These are phyloP conservation scores for Nestor notabilis DNA, from an alignment of 2,113 vertebrate genomes.

Conservation along the genomic window DNA sequence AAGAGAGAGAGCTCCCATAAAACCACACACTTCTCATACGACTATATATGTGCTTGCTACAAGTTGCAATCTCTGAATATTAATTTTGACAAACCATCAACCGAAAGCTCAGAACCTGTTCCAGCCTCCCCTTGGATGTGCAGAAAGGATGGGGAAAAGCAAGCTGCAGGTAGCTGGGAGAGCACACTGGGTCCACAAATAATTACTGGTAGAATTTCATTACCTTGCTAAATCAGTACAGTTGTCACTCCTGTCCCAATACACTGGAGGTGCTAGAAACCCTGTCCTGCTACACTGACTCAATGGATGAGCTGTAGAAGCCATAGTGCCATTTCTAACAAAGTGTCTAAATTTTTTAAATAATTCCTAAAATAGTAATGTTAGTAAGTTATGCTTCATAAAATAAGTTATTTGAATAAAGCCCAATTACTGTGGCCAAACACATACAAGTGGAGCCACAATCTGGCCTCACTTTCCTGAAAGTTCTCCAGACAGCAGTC, in stretches of 20 bases:
- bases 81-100: slow-evolving; percentile 4
- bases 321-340: neutral
- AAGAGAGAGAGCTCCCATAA: neutral
- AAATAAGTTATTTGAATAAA: neutral
- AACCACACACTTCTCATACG: neutral
- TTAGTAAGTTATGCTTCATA: neutral
- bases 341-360: neutral
- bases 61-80: neutral
- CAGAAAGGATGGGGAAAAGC: neutral
- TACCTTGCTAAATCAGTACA: neutral
- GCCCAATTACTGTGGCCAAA: neutral
- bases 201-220: neutral
- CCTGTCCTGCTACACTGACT: neutral
- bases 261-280: neutral
- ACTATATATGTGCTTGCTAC: neutral
- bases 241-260: neutral
- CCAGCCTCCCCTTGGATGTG: neutral
- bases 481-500: neutral
- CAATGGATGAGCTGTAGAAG: neutral
- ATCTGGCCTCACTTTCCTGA: neutral
- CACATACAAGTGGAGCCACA: neutral
- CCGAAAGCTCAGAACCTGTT: neutral
- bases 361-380: neutral
- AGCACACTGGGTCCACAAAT: neutral
- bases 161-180: neutral